These are phyloP conservation scores for Bubo blakistoni DNA, from an alignment of 2,113 vertebrate species.

Conservation along the genomic window DNA sequence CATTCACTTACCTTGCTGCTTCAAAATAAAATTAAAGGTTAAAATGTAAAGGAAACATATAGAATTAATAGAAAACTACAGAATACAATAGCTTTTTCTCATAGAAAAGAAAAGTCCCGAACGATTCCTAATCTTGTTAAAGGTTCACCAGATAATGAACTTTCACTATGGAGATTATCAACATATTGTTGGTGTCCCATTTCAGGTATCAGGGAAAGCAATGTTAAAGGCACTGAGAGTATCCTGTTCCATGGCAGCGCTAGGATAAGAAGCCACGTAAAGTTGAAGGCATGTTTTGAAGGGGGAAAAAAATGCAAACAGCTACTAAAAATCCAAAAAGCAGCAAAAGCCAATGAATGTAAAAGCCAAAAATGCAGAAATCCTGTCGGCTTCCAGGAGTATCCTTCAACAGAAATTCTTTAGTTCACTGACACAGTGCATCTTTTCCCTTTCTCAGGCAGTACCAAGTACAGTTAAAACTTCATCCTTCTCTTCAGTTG, in stretches of 20 bases:
- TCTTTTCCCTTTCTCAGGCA: constrained; percentile 19
- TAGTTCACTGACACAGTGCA: constrained; percentile 16
- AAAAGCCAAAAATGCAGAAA: constrained; percentile 64
- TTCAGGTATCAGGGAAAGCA: constrained; percentile 44
- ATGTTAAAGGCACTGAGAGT: constrained; percentile 36
- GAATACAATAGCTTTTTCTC: constrained; percentile 51
- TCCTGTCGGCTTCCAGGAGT: constrained; percentile 31
- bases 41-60: constrained; percentile 40
- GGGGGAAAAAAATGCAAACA: neutral
- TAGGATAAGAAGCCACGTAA: neutral
- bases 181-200: constrained; percentile 37
- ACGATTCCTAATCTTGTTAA: constrained; percentile 48
- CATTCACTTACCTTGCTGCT: constrained; percentile 75
- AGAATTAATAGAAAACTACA: constrained; percentile 60
- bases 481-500: constrained; percentile 64
- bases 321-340: constrained; percentile 60
- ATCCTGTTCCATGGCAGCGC: constrained; percentile 41
- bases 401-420: constrained; percentile 29
- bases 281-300: constrained; percentile 56
- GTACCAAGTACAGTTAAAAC: constrained; percentile 66
- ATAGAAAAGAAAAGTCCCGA: constrained; percentile 61
- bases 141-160: constrained; percentile 64
- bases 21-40: constrained; percentile 62
- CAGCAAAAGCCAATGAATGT: neutral
- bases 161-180: constrained; percentile 60